Evolutionary conservation across 2,113 vertebrate species (phyloP).

Genomic region (Nipponia nippon): DNA sequence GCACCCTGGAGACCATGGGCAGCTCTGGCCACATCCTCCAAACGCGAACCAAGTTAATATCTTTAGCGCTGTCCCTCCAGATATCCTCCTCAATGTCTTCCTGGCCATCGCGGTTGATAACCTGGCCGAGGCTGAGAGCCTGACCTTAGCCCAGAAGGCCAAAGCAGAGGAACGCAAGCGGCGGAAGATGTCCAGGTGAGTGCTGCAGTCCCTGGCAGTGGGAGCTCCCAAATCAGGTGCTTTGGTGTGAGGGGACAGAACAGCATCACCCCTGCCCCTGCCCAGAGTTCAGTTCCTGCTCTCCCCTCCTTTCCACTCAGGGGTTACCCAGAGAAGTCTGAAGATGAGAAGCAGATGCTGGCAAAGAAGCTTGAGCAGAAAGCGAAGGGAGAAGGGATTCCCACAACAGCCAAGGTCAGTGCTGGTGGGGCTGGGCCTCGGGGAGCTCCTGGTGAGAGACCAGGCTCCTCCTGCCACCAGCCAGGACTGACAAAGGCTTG

Average conservation of each 20-base stretch:
- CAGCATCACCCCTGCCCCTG: background rate
- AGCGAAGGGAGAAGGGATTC: conserved; percentile 88
- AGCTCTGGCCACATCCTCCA: background rate
- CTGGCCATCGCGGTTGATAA: conserved; percentile 97
- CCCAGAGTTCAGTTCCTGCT: background rate
- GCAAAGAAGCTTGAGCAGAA: conserved; percentile 92
- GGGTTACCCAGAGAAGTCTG: conserved; percentile 85
- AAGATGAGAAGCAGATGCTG: conserved; percentile 86
- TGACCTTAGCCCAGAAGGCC: conserved; percentile 93
- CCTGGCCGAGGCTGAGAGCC: conserved; percentile 92
- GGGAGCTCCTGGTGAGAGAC: background rate
- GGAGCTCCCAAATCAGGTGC: background rate
- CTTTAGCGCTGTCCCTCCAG: conserved; percentile 78
- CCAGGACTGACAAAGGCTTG: background rate
- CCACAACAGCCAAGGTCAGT: conserved; percentile 92
- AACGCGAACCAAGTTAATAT: background rate
- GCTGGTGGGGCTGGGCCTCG: background rate
- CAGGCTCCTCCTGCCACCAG: background rate
- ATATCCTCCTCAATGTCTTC: conserved; percentile 97
- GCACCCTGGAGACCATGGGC: background rate
- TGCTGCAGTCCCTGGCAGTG: fast-evolving
- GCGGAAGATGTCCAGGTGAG: conserved; percentile 86
- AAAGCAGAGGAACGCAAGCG: conserved; percentile 88
- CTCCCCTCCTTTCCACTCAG: conserved; percentile 58
- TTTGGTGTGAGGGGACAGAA: background rate